Evolutionary conservation across 2,113 vertebrate genomes (phyloP), one percentile per base, ranked within the genome.

Genomic region (Isichthys henryi): DNA sequence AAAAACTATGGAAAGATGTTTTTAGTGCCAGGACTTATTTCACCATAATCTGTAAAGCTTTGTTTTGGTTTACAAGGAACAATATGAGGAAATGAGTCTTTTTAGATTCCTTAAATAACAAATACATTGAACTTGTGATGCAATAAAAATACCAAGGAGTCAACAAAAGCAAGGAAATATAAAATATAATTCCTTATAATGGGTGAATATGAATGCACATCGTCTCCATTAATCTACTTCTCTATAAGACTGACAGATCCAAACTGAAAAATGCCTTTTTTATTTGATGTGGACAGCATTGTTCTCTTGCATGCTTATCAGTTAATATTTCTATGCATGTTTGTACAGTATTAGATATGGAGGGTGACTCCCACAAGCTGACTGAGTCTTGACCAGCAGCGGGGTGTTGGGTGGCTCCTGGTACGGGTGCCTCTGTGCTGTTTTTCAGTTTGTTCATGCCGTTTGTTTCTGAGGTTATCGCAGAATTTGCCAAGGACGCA

Each of bases 331-430:
- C 15, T 94, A 94, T 94, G 92, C 91, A 85, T 89, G 80, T 88
- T 89, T 90, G 90, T 74, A 92, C 90, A 90, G 90, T 56, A 92
- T 91, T 77, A 88, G 90, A 90, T 91, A 91, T 84, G 89, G 89
- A 93, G 87, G 92, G 87, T 92, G 87, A 91, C 93, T 94, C 93
- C 91, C 88, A 92, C 93, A 90, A 92, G 53, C 90, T 82, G 56
- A 23, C 90, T 92, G 62, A 85, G 89, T 11, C 52, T 1, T 86
- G 90, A 91, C 94, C 91, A 92, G 91, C 85, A 86, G 92, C 93
- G 94, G 92, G 95, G 94, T 94, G 94, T 91, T 91, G 88, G 89
- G 91, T 88, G 91, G 35, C 62, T 92, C 93, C 94, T 94, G 95
- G 94, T 94, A 93, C 94, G 82, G 92, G 93, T 91, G 85, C 95